Evolutionary conservation across 2,113 vertebrate genomes (phyloP).

Genomic region (Pedionomus torquatus): DNA sequence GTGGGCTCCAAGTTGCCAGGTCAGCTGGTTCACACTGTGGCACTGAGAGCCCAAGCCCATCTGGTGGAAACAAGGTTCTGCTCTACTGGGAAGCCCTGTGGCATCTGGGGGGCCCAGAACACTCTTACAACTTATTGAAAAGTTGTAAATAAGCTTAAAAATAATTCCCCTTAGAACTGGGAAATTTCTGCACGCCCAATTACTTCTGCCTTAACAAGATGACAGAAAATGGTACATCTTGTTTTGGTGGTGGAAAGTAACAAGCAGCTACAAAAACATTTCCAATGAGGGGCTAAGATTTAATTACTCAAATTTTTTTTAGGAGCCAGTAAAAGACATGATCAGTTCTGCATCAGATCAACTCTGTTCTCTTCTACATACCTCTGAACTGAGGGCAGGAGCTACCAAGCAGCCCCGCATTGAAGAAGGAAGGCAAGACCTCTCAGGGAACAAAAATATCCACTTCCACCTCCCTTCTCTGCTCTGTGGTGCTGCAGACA

Average conservation of each 20-base stretch:
- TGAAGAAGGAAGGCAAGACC: not conserved
- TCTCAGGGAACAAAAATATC: not conserved
- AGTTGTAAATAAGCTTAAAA: not conserved
- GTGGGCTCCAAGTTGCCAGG: not conserved
- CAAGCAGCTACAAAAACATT: not conserved
- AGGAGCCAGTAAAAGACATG: rapidly evolving
- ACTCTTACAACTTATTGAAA: not conserved
- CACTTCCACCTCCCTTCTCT: not conserved
- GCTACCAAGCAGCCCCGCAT: not conserved
- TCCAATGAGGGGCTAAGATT: not conserved
- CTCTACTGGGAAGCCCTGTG: not conserved
- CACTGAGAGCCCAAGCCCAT: not conserved
- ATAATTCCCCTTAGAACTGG: not conserved
- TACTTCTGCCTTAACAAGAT: not conserved
- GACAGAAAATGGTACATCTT: not conserved
- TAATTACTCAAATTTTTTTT: not conserved
- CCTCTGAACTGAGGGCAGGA: not conserved
- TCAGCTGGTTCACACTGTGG: rapidly evolving
- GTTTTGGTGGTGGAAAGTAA: not conserved
- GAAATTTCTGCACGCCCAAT: not conserved
- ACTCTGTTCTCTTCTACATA: not conserved
- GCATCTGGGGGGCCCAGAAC: not conserved
- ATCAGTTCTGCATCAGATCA: not conserved
- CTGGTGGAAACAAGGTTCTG: not conserved
- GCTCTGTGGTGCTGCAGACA: not conserved